These are phyloP conservation scores for Barbus barbus DNA, from an alignment of 2,113 vertebrate species.

Conservation along the genomic window DNA sequence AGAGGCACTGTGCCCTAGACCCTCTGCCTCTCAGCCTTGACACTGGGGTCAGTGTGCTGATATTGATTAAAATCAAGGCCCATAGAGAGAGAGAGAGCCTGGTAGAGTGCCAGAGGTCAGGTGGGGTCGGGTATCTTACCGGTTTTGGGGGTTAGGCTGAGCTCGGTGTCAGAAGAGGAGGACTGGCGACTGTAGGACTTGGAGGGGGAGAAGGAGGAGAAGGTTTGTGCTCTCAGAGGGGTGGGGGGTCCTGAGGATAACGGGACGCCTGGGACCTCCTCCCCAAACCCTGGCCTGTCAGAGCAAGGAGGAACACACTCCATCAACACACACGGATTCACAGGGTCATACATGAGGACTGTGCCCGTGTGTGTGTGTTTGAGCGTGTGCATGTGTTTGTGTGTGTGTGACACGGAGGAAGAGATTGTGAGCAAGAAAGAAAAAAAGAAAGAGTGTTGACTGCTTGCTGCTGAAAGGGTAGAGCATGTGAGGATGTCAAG, in stretches of 20 bases:
- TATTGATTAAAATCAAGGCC: background rate
- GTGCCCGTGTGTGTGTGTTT: constrained; percentile 46
- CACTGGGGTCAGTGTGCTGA: background rate
- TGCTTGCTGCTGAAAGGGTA: constrained; percentile 11
- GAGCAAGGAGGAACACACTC: constrained; percentile 89
- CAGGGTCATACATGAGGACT: constrained; percentile 46
- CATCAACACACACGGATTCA: constrained; percentile 72
- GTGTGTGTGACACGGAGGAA: constrained; percentile 17
- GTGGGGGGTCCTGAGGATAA: constrained; percentile 97
- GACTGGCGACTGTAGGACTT: constrained; percentile 99
- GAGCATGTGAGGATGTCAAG: background rate
- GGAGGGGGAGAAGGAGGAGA: constrained; percentile 99
- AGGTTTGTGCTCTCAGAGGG: constrained; percentile 99
- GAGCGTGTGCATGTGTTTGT: constrained; percentile 30
- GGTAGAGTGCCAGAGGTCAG: constrained; percentile 38
- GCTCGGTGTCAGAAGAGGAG: constrained; percentile 99
- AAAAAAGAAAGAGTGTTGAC: background rate
- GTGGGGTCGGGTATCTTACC: constrained; percentile 83
- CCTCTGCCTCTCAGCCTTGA: constrained; percentile 12
- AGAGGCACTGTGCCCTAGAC: constrained; percentile 30
- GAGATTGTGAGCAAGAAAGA: constrained; percentile 56
- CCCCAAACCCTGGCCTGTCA: constrained; percentile 98
- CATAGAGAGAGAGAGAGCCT: constrained; percentile 1
- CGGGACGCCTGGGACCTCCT: constrained; percentile 92
- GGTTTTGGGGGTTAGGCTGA: constrained; percentile 99